These are phyloP conservation scores for Takifugu ocellatus DNA, from an alignment of 2,797 vertebrate species.

Conservation along the genomic window DNA sequence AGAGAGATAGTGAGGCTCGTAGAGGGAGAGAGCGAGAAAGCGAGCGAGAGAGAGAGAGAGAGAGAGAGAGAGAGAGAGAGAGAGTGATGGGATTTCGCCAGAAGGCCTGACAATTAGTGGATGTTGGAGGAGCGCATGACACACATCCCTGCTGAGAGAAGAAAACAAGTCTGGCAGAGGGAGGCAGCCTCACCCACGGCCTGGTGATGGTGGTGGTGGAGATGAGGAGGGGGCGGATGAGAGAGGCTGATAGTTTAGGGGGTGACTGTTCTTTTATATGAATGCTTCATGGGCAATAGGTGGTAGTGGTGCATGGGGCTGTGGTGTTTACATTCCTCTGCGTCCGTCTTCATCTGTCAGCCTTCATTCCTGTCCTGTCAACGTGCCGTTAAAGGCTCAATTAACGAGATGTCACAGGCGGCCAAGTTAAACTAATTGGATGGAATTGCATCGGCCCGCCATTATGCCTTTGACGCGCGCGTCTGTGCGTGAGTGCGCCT, in stretches of 20 bases:
- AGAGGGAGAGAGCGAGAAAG: conserved; percentile 18
- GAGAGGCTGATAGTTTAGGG: conserved; percentile 16
- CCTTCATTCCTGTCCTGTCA: conserved; percentile 10
- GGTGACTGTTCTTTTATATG: conserved; percentile 13
- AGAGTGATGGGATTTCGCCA: conserved; percentile 50
- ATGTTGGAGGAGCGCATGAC: conserved; percentile 62
- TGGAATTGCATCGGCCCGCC: background rate
- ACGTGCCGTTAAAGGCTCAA: conserved; percentile 26
- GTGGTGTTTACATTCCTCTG: conserved; percentile 17
- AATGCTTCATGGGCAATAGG: conserved; percentile 32
- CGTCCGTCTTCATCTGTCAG: conserved; percentile 35
- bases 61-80: conserved; percentile 11
- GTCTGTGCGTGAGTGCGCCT: no score
- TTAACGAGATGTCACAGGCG: conserved; percentile 34
- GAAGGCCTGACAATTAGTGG: conserved; percentile 73
- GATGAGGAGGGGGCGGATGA: background rate
- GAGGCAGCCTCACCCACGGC: conserved; percentile 22
- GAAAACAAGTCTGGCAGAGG: conserved; percentile 37
- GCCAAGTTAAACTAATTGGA: conserved; percentile 21
- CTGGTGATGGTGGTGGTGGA: no score
- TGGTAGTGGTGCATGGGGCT: background rate
- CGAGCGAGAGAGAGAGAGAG: conserved; percentile 11
- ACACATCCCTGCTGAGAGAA: conserved; percentile 55
- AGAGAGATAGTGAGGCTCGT: conserved; percentile 11
- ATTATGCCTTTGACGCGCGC: background rate